phyloP scores from a whole-genome alignment of 2,797 vertebrate genomes.

The Danio aesculapii region DNA sequence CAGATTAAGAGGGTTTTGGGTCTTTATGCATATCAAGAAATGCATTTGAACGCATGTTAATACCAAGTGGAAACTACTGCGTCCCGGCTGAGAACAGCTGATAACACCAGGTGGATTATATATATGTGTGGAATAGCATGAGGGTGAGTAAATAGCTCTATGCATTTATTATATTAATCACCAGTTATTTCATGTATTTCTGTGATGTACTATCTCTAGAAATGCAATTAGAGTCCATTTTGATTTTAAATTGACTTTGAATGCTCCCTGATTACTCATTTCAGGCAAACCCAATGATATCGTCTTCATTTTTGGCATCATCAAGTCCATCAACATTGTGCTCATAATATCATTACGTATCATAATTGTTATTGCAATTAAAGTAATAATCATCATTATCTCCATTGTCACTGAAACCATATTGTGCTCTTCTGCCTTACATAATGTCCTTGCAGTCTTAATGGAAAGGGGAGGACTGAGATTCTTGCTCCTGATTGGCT shows the following conservation, averaged over 20 bases:
- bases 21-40: no score
- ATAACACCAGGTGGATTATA: no score
- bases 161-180: background rate
- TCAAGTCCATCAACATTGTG: constrained; percentile 17
- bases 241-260: background rate
- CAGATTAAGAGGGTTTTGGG: no score
- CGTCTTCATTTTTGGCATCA: background rate
- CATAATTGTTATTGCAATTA: constrained; percentile 21
- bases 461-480: constrained; percentile 11
- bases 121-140: background rate
- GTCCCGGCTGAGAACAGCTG: no score
- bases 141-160: background rate
- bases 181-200: background rate
- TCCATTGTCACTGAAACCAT: background rate
- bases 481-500: constrained; percentile 27
- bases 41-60: no score
- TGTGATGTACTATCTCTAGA: background rate
- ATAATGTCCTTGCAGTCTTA: constrained; percentile 27
- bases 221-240: background rate
- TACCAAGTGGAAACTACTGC: no score
- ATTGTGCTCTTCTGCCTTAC: background rate
- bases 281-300: background rate
- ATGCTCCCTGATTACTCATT: constrained; percentile 11
- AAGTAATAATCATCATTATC: constrained; percentile 1
- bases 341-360: background rate